Base-by-base conservation (phyloP, 2,888 invertebrate genomes). In the Poecilobothrus nobilitatus region DNA sequence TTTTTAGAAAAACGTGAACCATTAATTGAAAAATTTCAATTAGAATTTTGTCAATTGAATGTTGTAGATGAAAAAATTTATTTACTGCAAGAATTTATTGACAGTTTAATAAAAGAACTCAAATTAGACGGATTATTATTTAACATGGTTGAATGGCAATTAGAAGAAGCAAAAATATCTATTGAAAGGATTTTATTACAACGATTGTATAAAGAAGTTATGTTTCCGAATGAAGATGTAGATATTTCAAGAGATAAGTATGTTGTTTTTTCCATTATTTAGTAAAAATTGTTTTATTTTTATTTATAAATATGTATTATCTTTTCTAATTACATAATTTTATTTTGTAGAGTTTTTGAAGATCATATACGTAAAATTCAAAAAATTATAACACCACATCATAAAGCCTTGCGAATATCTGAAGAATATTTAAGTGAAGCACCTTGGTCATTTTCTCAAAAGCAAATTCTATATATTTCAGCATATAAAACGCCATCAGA, bases 181-280 rank as follows among this genome's bases (percentile, higher is more conserved):
- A 89, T 98, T 72, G 97, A 98, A 80, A 86, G 96, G 66, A 89
- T 91, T n/a, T 88, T 97, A 9, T 92, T 97, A 86, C 91, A 92
- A 67, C 86, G 92, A 37, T 91, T 98, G 68, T 98, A 98, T 83
- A 87, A 90, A 63, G 90, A 93, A 78, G 96, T 97, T 66, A 86
- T 99, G 81, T 97, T 95, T 83, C 98, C 98, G 8, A 97, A 98
- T 79, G 95, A 95, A 5, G 98, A 98, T 80, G 96, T 94, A 0
- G 98, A 99, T 82, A 86, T 94, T 72, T 89, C 91, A 33, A 83
- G 97, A 71, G 98, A 98, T 81, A 90, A 91, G 91, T 92, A 78
- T 85, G 89, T 85, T 63, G 20, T 63, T 20, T 22, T 21, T 22
- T n/a, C n/a, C n/a, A n/a, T n/a, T n/a, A n/a, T n/a, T n/a, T n/a